phyloP scores from a whole-genome alignment of 2,113 vertebrate genomes.

The Irena cyanogastra region DNA sequence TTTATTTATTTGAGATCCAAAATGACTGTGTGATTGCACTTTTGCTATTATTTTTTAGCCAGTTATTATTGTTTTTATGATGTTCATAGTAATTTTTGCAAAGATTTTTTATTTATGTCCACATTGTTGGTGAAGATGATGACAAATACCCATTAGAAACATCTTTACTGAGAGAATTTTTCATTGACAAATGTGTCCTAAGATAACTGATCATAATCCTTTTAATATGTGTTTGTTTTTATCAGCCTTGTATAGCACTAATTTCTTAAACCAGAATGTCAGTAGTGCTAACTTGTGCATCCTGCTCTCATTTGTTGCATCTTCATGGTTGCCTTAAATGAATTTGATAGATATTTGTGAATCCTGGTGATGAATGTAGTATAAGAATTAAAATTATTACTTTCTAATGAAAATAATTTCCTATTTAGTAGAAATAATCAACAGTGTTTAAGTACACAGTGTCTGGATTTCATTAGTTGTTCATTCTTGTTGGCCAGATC shows the following conservation, averaged over 20 bases:
- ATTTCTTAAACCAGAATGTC: background rate
- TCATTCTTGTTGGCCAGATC: background rate
- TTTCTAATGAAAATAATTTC: background rate
- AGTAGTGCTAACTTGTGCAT: background rate
- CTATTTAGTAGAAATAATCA: background rate
- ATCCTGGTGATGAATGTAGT: background rate
- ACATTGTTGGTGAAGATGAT: background rate
- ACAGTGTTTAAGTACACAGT: background rate
- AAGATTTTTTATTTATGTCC: background rate
- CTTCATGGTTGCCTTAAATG: background rate
- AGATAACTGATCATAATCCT: background rate
- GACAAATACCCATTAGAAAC: conserved; percentile 6
- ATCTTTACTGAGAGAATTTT: background rate
- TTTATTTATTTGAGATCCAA: background rate
- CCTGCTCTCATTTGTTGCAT: background rate
- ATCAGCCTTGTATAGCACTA: background rate
- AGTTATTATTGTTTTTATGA: background rate
- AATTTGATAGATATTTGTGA: background rate
- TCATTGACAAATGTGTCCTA: background rate
- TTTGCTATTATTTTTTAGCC: background rate
- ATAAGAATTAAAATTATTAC: background rate
- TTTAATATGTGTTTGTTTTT: background rate
- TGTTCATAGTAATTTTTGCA: background rate
- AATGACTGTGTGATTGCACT: background rate
- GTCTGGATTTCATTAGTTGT: background rate